A percentile compares a stretch with the other conserved stretches of the same genome.
Evolutionary conservation across 2,888 invertebrate genomes (phyloP).

Genomic region (Deladenus siricidicola): DNA sequence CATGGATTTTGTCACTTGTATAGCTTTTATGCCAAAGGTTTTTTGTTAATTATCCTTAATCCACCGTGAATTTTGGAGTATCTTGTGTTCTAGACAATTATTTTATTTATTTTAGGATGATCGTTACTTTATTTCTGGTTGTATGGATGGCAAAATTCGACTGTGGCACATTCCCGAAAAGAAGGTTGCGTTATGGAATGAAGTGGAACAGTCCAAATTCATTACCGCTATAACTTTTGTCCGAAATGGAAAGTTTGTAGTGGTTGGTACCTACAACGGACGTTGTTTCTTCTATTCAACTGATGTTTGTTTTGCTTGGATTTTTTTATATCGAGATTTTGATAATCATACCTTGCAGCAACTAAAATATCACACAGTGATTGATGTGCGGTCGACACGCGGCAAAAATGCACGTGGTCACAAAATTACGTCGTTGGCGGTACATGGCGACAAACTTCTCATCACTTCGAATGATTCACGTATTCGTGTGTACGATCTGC

Average conservation of each 20-base stretch:
- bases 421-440: conserved; percentile 86
- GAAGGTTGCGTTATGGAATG: conserved; percentile 95
- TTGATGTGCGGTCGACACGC: conserved; percentile 83
- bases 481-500: conserved; percentile 84
- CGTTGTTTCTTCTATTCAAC: conserved; percentile 96
- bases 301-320: conserved; percentile 62
- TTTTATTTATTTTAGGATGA: conserved; percentile 57
- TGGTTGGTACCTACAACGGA: conserved; percentile 95
- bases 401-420: conserved; percentile 87
- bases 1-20: conserved; percentile 96
- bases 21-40: conserved; percentile 85
- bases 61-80: neutral
- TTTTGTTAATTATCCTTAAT: neutral
- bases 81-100: neutral
- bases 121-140: conserved; percentile 86
- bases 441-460: conserved; percentile 57
- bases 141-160: conserved; percentile 91
- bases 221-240: conserved; percentile 53
- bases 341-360: conserved; percentile 64
- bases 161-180: conserved; percentile 99
- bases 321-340: conserved; percentile 6
- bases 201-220: conserved; percentile 61
- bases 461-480: conserved; percentile 90
- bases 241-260: conserved; percentile 85
- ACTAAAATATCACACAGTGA: conserved; percentile 92